Percentiles rank a stretch among this genome's conserved stretches.
Conservation (phyloP, 2,113 vertebrate species). For the Bettongia penicillata region DNA sequence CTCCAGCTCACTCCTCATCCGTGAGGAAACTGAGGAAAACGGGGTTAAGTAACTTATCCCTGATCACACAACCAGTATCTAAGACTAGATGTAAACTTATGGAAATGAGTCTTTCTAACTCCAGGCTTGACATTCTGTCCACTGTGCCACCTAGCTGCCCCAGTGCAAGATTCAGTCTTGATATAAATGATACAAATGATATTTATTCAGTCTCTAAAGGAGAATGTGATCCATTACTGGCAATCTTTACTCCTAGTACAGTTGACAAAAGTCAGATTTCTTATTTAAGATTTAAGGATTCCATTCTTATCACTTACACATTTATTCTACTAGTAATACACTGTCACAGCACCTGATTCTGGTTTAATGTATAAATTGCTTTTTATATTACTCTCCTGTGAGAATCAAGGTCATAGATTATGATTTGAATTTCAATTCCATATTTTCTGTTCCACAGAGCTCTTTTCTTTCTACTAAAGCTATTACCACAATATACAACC, state of each 20-base stretch:
- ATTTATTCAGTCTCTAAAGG: neutral
- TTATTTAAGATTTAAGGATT: conserved; percentile 10
- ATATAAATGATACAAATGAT: no score
- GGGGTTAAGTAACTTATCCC: neutral
- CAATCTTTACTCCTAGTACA: conserved; percentile 2
- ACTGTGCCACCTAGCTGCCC: no score
- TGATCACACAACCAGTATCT: neutral
- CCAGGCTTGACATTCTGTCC: neutral
- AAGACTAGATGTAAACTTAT: neutral
- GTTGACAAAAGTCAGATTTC: conserved; percentile 16
- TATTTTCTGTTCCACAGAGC: neutral
- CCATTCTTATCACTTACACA: neutral
- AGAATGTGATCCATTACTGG: neutral
- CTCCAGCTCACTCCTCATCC: neutral
- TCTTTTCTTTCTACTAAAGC: conserved; percentile 12
- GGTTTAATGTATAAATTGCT: conserved; percentile 3
- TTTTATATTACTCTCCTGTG: conserved; percentile 20
- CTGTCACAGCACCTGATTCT: conserved; percentile 1
- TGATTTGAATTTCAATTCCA: conserved; percentile 30
- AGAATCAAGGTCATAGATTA: conserved; percentile 41
- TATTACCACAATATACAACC: neutral
- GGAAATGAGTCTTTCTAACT: neutral
- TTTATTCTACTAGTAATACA: conserved; percentile 28
- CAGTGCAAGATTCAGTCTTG: neutral
- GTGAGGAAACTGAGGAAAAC: neutral